These are phyloP conservation scores for Plemyria rubiginata DNA, from an alignment of 2,888 invertebrate genomes.

Conservation along the genomic window DNA sequence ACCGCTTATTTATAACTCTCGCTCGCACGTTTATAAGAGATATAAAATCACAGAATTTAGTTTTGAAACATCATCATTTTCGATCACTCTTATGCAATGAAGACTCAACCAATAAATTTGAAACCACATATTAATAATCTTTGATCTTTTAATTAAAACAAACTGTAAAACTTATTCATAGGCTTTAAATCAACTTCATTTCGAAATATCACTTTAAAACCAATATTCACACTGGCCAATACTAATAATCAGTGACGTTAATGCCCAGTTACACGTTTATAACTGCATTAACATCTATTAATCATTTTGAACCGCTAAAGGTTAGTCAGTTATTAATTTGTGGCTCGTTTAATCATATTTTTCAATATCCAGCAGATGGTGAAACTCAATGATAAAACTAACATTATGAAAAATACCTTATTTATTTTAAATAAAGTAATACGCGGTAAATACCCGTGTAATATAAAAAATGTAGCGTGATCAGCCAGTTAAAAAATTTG, in stretches of 20 bases:
- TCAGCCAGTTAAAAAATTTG: too few relatives aligned
- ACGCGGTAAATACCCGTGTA: too few relatives aligned
- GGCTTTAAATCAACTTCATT: constrained; percentile 26
- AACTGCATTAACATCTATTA: constrained; percentile 67
- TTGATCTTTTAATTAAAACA: constrained; percentile 16
- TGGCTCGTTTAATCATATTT: neutral
- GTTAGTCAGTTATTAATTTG: constrained; percentile 49
- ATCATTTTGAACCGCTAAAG: constrained; percentile 64
- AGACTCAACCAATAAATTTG: constrained; percentile 15
- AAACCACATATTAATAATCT: constrained; percentile 16
- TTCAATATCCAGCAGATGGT: neutral
- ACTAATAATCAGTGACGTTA: constrained; percentile 65
- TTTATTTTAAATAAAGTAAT: too few relatives aligned
- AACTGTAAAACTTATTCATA: constrained; percentile 21
- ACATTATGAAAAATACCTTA: too few relatives aligned
- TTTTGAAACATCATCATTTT: too few relatives aligned
- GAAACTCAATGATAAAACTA: too few relatives aligned
- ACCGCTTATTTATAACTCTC: too few relatives aligned
- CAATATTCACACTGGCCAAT: constrained; percentile 54
- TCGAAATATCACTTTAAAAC: constrained; percentile 28
- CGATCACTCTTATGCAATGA: neutral
- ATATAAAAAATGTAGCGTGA: too few relatives aligned
- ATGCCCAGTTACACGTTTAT: constrained; percentile 60
- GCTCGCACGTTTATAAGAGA: too few relatives aligned
- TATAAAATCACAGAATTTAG: too few relatives aligned